Base-by-base conservation (phyloP, 2,888 invertebrate genomes). In the Dorcus parallelipipedus region DNA sequence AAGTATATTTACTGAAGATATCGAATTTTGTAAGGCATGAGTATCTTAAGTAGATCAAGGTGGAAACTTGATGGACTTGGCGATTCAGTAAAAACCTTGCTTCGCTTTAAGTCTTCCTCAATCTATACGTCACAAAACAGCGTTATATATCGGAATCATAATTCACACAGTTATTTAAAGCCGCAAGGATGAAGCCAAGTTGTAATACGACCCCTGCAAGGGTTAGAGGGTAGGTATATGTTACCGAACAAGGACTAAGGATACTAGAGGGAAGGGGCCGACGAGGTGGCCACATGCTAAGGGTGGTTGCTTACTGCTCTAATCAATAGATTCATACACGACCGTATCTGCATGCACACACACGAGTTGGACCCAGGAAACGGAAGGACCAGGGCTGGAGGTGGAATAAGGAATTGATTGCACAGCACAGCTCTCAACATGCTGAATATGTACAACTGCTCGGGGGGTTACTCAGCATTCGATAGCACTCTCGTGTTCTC, bases 341-440 rank as follows among this genome's bases (percentile, higher is more conserved):
- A 71, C 72, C 68, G 70, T 74, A 75, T 75, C 74, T 74, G 73
- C 73, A 73, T 75, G 72, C 73, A 75, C 73, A 75, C 72, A 74
- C 71, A 73, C 70, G 64, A 64, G 59, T 66, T 64, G 68, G 72
- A 68, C 69, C 69, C 68, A 69, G 70, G 69, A 72, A 71, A 63
- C 69, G 69, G 69, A 71, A 72, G 70, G 69, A 71, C 66, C 70
- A 65, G 61, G 63, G 63, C 64, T 64, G 63, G 69, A 68, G 72
- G 70, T 70, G 71, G 73, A 72, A 74, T 73, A 74, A 74, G 74
- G 74, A 75, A 75, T 74, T 74, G 73, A 75, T 75, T 75, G 73
- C 73, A 73, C 69, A 69, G 69, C 67, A 71, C 67, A 69, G 70
- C 64, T 67, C 64, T 67, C 54, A 42, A 58, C 73, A 72, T 71